These are phyloP conservation scores for Orchesella cincta DNA, from an alignment of 1,140 invertebrate genomes.

Conservation along the genomic window DNA sequence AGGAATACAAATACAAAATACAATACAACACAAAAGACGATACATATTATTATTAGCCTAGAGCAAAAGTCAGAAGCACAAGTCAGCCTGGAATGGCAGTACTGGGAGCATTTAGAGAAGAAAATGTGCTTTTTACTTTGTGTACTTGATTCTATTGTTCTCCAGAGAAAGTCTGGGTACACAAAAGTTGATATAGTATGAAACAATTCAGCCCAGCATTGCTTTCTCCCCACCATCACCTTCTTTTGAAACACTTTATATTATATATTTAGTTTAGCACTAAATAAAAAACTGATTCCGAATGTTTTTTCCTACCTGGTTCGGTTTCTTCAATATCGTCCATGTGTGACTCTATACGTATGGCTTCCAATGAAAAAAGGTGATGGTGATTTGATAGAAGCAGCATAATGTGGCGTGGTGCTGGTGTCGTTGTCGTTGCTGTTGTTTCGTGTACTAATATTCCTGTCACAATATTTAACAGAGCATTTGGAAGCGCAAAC, in stretches of 20 bases:
- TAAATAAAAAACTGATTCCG: neutral
- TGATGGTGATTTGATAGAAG: neutral
- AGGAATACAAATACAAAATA: no score
- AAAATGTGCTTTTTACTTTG: neutral
- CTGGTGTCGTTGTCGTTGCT: neutral
- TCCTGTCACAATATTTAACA: conserved; percentile 15
- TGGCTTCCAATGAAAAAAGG: neutral
- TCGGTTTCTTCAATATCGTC: neutral
- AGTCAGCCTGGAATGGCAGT: neutral
- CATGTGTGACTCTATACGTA: neutral
- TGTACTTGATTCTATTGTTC: conserved; percentile 22
- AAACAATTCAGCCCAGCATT: no score
- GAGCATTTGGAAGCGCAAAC: neutral
- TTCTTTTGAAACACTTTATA: no score
- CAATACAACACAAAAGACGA: no score
- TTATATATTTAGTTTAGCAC: no score
- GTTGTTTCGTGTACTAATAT: neutral
- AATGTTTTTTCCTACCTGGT: neutral
- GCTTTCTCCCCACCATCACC: no score
- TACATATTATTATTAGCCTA: neutral
- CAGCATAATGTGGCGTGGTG: neutral
- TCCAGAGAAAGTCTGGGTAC: no score
- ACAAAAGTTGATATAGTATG: conserved; percentile 4
- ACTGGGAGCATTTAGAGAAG: neutral
- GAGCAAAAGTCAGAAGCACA: neutral